Base-by-base conservation (phyloP, 2,888 invertebrate species). In the Bursaphelenchus okinawaensis region DNA sequence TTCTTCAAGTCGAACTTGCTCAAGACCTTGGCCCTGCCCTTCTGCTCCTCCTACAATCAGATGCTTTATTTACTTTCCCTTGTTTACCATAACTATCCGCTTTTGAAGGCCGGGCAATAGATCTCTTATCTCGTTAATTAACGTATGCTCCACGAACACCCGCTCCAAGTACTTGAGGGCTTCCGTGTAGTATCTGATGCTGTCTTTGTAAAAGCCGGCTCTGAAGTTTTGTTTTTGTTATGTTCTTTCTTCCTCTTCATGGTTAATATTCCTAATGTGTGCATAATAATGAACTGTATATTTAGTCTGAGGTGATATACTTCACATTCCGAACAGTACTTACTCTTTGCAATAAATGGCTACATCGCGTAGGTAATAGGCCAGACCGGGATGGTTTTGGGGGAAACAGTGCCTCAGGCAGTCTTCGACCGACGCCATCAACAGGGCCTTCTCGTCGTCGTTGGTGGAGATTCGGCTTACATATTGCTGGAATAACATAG, bases 381-480 rank as follows among this genome's bases (percentile, higher is more conserved):
- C 76, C n/a, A 79, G 54, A 1, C 76, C 79, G 12, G 80, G 80
- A 65, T 80, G 80, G 63, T 75, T 73, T 7, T 65, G 59, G 7
- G 80, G 80, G 62, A 73, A 80, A 63, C 75, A 79, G 1, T 70
- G 24, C 8, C 78, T 68, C 29, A 80, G 69, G 55, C 80, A 80
- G 2, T 65, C 71, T 57, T 76, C 75, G 20, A 7, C 68, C 56
- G 28, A 73, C n/a, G 8, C 19, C 23, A 60, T 27, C 29, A 57
- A 57, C 23, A 31, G n/a, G 27, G 19, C 23, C 19, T 28, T 24
- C 40, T 26, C 40, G 12, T 40, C 40, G 40, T 40, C 40, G 40
- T 40, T 40, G 40, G 40, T 40, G 12, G 40, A 40, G n/a, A 40
- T 40, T n/a, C 40, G 40, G 6, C 40, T 40, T 40, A n/a, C 40